These are phyloP conservation scores for Agrilus mali DNA, from an alignment of 2,888 invertebrate species.

Conservation along the genomic window DNA sequence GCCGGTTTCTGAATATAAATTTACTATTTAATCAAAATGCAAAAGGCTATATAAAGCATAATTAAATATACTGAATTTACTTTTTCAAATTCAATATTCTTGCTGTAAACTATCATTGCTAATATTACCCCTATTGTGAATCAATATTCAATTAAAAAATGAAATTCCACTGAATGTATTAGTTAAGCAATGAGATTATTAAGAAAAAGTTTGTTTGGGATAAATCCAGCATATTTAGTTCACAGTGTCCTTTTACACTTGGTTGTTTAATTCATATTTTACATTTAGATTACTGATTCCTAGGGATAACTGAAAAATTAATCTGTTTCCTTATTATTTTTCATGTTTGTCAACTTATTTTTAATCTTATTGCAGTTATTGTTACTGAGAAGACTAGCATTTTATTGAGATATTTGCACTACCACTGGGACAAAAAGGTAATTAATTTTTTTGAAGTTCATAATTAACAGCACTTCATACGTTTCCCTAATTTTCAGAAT, in stretches of 20 bases:
- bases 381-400: constrained; percentile 94
- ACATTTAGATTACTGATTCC: too few relatives aligned
- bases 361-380: constrained; percentile 56
- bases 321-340: too few relatives aligned
- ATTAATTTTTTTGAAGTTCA: constrained; percentile 3
- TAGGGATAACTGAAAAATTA: too few relatives aligned
- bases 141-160: constrained; percentile 1
- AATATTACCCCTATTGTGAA: background rate
- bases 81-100: background rate
- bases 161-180: background rate
- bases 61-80: too few relatives aligned
- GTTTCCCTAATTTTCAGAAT: background rate
- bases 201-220: too few relatives aligned
- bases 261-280: too few relatives aligned
- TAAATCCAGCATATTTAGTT: too few relatives aligned
- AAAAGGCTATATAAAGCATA: background rate
- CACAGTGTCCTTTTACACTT: too few relatives aligned
- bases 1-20: too few relatives aligned
- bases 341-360: background rate
- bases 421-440: constrained; percentile 92
- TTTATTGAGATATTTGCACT: constrained; percentile 81
- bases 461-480: background rate
- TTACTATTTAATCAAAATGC: too few relatives aligned
- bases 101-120: background rate
- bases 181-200: too few relatives aligned